These are phyloP conservation scores for Aquatica leii DNA, from an alignment of 2,888 invertebrate genomes.

Conservation along the genomic window DNA sequence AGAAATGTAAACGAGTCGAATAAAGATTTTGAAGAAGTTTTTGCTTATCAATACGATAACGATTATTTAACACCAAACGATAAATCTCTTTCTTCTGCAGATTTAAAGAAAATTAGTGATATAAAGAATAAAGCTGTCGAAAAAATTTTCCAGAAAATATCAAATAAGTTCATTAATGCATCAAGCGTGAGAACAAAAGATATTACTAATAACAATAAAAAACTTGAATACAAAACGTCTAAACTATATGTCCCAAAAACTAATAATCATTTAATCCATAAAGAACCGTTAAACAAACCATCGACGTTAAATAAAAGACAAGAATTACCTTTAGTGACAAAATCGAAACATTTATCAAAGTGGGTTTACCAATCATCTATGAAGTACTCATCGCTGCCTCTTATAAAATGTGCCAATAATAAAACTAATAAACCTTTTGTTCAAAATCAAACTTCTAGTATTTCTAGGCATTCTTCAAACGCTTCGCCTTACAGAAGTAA, in stretches of 20 bases:
- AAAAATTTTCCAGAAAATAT: conserved; percentile 42
- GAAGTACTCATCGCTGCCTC: conserved; percentile 52
- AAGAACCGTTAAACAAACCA: background rate
- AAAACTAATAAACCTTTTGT: conserved; percentile 14
- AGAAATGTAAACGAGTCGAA: background rate
- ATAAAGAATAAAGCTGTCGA: conserved; percentile 46
- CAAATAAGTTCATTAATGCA: background rate
- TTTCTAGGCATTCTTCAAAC: conserved; percentile 26
- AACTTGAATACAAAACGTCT: no score
- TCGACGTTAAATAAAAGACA: conserved; percentile 22
- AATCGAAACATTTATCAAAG: conserved; percentile 37
- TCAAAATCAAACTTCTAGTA: conserved; percentile 17
- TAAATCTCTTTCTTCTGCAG: conserved; percentile 15
- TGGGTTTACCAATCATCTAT: conserved; percentile 34
- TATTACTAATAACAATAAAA: background rate
- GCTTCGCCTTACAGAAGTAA: conserved; percentile 36
- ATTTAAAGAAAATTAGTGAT: conserved; percentile 9
- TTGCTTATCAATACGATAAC: conserved; percentile 16
- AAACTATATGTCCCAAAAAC: no score
- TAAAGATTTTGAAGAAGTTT: conserved; percentile 11
- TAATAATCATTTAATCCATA: background rate
- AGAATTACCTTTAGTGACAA: conserved; percentile 9
- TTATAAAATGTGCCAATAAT: conserved; percentile 45
- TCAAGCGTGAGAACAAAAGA: background rate
- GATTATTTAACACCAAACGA: conserved; percentile 10